phyloP scores from a whole-genome alignment of 2,797 vertebrate genomes.

The Eulemur coronatus region DNA sequence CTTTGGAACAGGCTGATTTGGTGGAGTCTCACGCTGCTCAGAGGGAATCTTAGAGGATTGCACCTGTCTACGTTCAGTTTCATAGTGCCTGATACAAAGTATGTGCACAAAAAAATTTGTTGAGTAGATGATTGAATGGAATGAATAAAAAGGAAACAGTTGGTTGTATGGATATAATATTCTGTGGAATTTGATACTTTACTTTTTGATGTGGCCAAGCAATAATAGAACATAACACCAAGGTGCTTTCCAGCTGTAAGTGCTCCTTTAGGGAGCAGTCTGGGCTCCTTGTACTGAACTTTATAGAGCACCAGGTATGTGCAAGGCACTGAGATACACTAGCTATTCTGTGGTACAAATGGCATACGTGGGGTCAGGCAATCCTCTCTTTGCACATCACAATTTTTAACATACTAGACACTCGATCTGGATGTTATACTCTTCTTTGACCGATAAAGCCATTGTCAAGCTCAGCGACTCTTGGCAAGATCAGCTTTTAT shows the following conservation, averaged over 20 bases:
- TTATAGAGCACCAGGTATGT: neutral
- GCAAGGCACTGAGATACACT: neutral
- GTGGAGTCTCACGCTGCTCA: neutral
- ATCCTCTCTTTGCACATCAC: neutral
- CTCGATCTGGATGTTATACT: neutral
- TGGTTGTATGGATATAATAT: neutral
- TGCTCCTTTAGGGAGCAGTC: neutral
- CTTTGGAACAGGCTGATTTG: neutral
- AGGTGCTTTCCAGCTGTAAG: neutral
- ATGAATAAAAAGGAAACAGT: neutral
- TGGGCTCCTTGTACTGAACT: neutral
- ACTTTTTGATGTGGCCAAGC: neutral
- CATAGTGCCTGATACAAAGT: neutral
- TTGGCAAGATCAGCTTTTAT: neutral
- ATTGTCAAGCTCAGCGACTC: neutral
- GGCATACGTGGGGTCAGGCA: fast-evolving
- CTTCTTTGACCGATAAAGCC: neutral
- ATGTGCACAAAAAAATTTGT: neutral
- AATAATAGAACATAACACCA: neutral
- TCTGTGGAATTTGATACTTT: neutral
- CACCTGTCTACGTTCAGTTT: neutral
- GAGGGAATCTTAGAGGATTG: neutral
- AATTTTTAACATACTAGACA: neutral
- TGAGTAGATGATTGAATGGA: neutral
- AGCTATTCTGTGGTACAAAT: neutral